These are phyloP conservation scores for Orthonevra nobilis DNA, from an alignment of 2,888 invertebrate species.

Conservation along the genomic window DNA sequence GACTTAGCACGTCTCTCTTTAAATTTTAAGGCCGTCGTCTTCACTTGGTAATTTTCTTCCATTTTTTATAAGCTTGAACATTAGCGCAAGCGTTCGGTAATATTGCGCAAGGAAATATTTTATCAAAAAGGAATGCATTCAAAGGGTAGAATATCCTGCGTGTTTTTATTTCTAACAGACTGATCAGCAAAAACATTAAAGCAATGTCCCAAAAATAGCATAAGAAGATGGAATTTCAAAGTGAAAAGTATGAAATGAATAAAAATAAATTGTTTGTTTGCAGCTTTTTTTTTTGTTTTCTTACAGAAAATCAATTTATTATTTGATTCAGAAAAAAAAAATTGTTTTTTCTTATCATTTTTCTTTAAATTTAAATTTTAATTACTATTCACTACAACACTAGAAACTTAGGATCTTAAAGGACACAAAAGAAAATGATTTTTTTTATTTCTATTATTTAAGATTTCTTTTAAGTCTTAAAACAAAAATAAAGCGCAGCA, in stretches of 20 bases:
- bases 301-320: slow-evolving; percentile 80
- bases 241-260: slow-evolving; percentile 5
- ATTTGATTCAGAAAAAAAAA: slow-evolving; percentile 80
- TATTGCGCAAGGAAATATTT: too few species aligned
- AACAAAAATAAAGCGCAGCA: slow-evolving; percentile 59
- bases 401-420: slow-evolving; percentile 70
- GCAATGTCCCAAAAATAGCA: too few species aligned
- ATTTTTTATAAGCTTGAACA: too few species aligned
- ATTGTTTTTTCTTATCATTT: slow-evolving; percentile 72
- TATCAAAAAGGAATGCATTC: too few species aligned
- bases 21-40: too few species aligned
- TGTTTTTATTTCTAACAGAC: too few species aligned
- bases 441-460: slow-evolving; percentile 25
- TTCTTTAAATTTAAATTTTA: slow-evolving; percentile 50
- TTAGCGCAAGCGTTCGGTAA: too few species aligned
- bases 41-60: too few species aligned
- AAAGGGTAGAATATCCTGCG: too few species aligned
- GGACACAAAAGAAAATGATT: slow-evolving; percentile 67
- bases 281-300: slow-evolving; percentile 76
- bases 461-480: slow-evolving; percentile 64
- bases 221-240: background rate
- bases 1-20: too few species aligned
- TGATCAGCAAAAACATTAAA: too few species aligned
- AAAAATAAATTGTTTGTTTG: slow-evolving; percentile 57
- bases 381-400: slow-evolving; percentile 70